Conservation (phyloP, 1,140 invertebrate species). For the Leptoteleia sp. region DNA sequence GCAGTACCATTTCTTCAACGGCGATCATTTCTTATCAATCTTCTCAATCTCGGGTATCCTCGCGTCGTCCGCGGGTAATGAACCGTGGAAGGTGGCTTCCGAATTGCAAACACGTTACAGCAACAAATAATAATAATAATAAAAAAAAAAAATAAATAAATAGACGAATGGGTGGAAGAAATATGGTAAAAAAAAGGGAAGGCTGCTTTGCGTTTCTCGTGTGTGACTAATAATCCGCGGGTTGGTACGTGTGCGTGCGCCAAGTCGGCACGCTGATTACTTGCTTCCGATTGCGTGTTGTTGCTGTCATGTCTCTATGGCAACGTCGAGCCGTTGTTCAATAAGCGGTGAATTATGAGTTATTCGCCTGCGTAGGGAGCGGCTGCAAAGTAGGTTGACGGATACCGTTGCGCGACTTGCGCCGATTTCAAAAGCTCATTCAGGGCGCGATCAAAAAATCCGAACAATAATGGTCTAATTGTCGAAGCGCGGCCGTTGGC, state of each 20-base stretch:
- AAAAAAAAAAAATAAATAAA: too few species aligned
- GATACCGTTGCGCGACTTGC: constrained; percentile 38
- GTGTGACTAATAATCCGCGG: constrained; percentile 22
- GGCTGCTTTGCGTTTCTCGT: too few species aligned
- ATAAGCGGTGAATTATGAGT: constrained; percentile 66
- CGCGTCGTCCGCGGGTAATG: too few species aligned
- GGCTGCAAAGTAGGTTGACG: constrained; percentile 60
- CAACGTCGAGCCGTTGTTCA: constrained; percentile 60
- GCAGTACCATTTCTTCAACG: too few species aligned
- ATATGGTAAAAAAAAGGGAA: too few species aligned
- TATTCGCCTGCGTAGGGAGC: constrained; percentile 55
- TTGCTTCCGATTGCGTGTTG: constrained; percentile 66
- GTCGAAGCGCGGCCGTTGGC: constrained; percentile 2
- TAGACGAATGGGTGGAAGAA: too few species aligned
- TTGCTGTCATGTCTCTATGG: constrained; percentile 66
- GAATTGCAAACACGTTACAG: too few species aligned
- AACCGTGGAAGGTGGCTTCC: too few species aligned
- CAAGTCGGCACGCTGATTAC: constrained; percentile 46
- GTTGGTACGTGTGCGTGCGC: constrained; percentile 1
- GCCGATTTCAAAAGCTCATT: constrained; percentile 39
- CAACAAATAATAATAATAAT: too few species aligned
- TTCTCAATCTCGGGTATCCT: too few species aligned
- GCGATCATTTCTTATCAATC: too few species aligned
- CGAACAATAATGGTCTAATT: constrained; percentile 24
- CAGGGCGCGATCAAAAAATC: constrained; percentile 1